Conservation (phyloP, 2,888 invertebrate species). For the Cremastobaeus sp. region DNA sequence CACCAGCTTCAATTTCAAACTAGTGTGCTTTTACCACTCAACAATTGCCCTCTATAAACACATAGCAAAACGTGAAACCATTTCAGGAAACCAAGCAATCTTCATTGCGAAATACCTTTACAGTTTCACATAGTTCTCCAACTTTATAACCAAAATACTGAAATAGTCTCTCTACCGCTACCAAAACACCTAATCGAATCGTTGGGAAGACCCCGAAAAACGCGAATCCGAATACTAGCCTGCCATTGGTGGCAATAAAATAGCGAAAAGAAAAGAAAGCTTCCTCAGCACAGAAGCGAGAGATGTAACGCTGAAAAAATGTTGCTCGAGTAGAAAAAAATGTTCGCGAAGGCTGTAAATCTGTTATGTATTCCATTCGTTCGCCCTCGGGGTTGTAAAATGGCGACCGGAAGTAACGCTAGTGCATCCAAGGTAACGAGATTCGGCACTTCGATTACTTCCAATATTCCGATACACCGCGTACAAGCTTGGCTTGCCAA, state of each 20-base stretch:
- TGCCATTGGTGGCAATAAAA: conserved; percentile 34
- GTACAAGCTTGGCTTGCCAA: conserved; percentile 44
- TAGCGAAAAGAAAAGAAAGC: conserved; percentile 8
- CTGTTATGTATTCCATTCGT: conserved; percentile 18
- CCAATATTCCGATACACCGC: conserved; percentile 58
- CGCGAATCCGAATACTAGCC: conserved; percentile 23
- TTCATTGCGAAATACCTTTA: background rate
- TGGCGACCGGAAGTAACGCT: conserved; percentile 52
- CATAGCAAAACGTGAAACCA: background rate
- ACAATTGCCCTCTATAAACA: too few relatives aligned
- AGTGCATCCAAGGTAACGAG: conserved; percentile 48
- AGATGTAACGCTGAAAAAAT: too few relatives aligned
- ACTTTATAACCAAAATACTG: conserved; percentile 19
- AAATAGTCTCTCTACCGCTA: background rate
- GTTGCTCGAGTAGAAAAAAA: too few relatives aligned
- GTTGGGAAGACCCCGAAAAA: conserved; percentile 17
- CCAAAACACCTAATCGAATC: conserved; percentile 27
- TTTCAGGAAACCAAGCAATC: background rate
- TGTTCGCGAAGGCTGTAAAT: conserved; percentile 40
- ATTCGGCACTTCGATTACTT: conserved; percentile 60
- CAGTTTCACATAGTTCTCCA: conserved; percentile 1
- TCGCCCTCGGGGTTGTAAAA: conserved; percentile 18
- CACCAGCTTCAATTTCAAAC: too few relatives aligned
- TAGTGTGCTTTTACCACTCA: too few relatives aligned
- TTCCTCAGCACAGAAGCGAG: too few relatives aligned